These are phyloP conservation scores for Leistus spinibarbis DNA, from an alignment of 2,888 invertebrate species.

Conservation along the genomic window DNA sequence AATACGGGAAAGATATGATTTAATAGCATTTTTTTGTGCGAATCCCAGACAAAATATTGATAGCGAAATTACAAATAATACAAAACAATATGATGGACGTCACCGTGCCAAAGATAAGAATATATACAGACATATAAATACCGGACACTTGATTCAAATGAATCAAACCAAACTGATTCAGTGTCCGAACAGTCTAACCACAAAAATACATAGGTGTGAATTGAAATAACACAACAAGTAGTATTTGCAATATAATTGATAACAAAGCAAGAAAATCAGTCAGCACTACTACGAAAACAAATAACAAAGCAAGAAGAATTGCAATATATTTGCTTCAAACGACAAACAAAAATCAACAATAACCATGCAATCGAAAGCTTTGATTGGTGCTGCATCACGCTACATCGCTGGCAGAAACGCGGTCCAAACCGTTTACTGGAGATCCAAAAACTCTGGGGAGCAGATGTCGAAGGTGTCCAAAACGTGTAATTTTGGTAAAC, in stretches of 20 bases:
- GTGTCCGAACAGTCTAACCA: neutral
- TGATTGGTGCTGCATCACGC: constrained; percentile 73
- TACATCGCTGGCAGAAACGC: constrained; percentile 76
- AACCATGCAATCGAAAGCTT: constrained; percentile 56
- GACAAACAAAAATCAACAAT: constrained; percentile 58
- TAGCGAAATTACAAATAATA: neutral
- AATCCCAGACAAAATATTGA: neutral
- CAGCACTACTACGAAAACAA: neutral
- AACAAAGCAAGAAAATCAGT: too few species aligned
- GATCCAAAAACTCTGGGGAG: constrained; percentile 55
- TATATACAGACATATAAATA: neutral
- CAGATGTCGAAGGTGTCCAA: constrained; percentile 52
- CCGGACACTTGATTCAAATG: neutral
- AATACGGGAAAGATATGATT: neutral
- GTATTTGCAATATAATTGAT: constrained; percentile 78
- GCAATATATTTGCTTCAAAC: constrained; percentile 84
- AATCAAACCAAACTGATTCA: neutral
- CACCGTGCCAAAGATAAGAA: neutral
- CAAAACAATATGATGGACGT: neutral
- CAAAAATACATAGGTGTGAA: neutral
- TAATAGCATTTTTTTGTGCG: neutral
- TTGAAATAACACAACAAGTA: neutral
- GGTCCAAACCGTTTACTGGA: constrained; percentile 79
- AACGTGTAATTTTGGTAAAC: constrained; percentile 49
- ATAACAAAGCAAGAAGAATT: constrained; percentile 52